Evolutionary conservation across 2,113 vertebrate species (phyloP), one percentile per base, ranked within the genome.

Genomic region (Meles meles): DNA sequence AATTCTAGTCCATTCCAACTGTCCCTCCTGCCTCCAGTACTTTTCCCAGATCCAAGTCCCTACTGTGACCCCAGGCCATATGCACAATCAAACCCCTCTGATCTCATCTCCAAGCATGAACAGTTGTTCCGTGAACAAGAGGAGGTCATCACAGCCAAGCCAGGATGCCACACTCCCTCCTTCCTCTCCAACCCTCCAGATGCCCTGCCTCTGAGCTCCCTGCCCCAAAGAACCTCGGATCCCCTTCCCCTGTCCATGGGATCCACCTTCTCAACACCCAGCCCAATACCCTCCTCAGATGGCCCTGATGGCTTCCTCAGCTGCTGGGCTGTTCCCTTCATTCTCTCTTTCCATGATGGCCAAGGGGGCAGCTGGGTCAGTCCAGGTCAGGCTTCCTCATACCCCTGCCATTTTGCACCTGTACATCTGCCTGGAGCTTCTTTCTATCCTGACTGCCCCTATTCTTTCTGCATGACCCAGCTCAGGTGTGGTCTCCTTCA

Each of bases 381-480:
- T 63, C 37, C n/a, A 69, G 37, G 29, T 44, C 15, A 31, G 88
- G 65, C 47, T 49, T 94, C 44, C 44, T 25, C 47, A 7, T 15
- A 18, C 0, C 7, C 31, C 17, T 11, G 1, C 6, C 27, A 23
- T 17, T 37, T 34, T 27, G 63, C 1, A 42, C 13, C 29, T 37
- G 1, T 1, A 18, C 13, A 8, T 52, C 39, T 23, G 21, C 55
- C 42, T 25, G 31, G 52, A 42, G 21, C 52, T 27, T 13, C 71
- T 65, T 65, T 67, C 49, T 63, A 6, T 25, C 37, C 14, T 55
- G 27, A 18, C 17, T 23, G 52, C 23, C 39, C 31, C 82, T 74
- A 1, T 59, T 57, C 69, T 88, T 91, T 55, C 71, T 72, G 25
- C 14, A 13, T 34, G 69, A 57, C 39, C 34, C 49, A 37, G 23